These are phyloP conservation scores for Riparia riparia DNA, from an alignment of 2,113 vertebrate genomes.

Conservation along the genomic window DNA sequence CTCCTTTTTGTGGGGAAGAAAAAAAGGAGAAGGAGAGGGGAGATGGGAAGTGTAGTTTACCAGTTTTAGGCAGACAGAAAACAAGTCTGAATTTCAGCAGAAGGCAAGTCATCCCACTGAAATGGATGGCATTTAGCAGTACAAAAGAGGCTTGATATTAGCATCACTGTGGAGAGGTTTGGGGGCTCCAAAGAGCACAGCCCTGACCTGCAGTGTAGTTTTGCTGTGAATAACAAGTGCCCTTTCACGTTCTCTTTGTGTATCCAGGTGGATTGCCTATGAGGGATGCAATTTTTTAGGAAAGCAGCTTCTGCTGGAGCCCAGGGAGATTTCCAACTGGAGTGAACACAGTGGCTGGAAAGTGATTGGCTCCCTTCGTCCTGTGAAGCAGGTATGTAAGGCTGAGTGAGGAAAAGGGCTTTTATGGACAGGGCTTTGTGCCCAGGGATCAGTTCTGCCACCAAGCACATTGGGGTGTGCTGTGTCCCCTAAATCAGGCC, in stretches of 20 bases:
- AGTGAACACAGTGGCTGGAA: slow-evolving; percentile 83
- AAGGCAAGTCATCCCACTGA: neutral
- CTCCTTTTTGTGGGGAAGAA: neutral
- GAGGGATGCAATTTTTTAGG: slow-evolving; percentile 86
- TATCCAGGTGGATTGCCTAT: slow-evolving; percentile 84
- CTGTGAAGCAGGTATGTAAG: slow-evolving; percentile 81
- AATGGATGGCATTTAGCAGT: neutral
- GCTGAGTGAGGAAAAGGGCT: neutral
- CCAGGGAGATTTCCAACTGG: slow-evolving; percentile 80
- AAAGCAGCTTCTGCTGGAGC: slow-evolving; percentile 81
- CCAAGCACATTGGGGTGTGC: neutral
- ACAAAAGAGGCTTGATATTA: rapidly evolving
- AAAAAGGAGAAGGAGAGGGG: neutral
- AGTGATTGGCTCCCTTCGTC: slow-evolving; percentile 83
- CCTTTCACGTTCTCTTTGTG: neutral
- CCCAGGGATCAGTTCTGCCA: neutral
- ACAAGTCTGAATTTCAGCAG: neutral
- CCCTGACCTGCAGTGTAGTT: neutral
- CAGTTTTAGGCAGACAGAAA: neutral
- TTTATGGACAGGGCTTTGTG: neutral
- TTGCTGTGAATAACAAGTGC: neutral
- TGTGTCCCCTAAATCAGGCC: neutral
- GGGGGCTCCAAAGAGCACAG: neutral
- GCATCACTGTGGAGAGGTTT: neutral
- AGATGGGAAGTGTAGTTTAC: neutral